phyloP scores from a whole-genome alignment of 2,113 vertebrate genomes.

The Pedetes capensis region DNA sequence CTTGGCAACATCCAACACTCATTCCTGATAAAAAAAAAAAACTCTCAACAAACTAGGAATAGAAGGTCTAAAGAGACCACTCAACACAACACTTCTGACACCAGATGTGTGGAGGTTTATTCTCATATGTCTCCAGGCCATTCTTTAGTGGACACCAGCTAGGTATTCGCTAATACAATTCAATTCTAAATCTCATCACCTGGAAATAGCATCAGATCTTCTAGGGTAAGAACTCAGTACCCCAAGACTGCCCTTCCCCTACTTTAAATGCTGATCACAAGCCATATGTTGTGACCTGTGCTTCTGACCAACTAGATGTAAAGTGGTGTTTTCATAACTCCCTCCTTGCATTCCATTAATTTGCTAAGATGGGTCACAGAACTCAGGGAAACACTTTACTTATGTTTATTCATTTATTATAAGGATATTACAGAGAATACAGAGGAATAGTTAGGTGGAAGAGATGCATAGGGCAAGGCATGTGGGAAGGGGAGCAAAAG shows the following conservation, averaged over 20 bases:
- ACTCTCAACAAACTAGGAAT: background rate
- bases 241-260: background rate
- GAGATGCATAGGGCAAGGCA: background rate
- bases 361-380: background rate
- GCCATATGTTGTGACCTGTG: background rate
- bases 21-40: slow-evolving; percentile 17
- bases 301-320: background rate
- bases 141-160: background rate
- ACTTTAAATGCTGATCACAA: background rate
- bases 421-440: background rate
- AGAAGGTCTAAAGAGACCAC: background rate
- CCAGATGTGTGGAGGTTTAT: background rate
- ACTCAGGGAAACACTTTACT: background rate
- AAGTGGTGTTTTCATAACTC: background rate
- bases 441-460: background rate
- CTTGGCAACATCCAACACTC: background rate
- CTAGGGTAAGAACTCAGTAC: background rate
- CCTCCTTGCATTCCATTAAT: background rate
- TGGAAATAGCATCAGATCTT: background rate
- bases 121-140: background rate
- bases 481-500: background rate
- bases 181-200: background rate
- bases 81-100: background rate
- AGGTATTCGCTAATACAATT: background rate
- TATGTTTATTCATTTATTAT: background rate